These are phyloP conservation scores for Nilaparvata lugens DNA, from an alignment of 1,140 invertebrate species.

Conservation along the genomic window DNA sequence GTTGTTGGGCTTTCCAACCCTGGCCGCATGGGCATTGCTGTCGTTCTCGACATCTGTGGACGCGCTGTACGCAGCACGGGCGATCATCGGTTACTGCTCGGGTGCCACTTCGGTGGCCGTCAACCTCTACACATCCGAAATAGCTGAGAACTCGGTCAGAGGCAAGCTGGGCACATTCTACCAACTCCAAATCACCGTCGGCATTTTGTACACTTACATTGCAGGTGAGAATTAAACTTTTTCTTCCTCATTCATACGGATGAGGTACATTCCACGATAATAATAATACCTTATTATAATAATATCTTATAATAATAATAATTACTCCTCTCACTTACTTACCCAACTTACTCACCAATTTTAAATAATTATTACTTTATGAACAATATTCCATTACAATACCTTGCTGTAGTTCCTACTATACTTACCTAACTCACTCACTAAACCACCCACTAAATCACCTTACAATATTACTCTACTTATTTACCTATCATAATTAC, in stretches of 20 bases:
- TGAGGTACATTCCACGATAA: too few relatives aligned
- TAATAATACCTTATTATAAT: too few relatives aligned
- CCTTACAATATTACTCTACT: too few relatives aligned
- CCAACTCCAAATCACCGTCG: slow-evolving; percentile 71
- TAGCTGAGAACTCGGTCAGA: slow-evolving; percentile 64
- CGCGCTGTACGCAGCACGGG: slow-evolving; percentile 48
- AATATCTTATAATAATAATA: too few relatives aligned
- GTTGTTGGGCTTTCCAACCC: neutral
- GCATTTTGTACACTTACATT: slow-evolving; percentile 65
- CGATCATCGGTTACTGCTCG: slow-evolving; percentile 60
- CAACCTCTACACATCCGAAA: slow-evolving; percentile 75
- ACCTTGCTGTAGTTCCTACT: too few relatives aligned
- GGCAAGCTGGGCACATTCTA: slow-evolving; percentile 75
- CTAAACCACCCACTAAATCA: too few relatives aligned
- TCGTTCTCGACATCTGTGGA: neutral
- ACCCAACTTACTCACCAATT: too few relatives aligned
- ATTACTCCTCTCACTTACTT: too few relatives aligned
- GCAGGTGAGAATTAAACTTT: slow-evolving; percentile 26
- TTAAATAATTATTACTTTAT: too few relatives aligned
- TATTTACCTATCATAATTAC: too few relatives aligned
- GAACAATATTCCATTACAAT: too few relatives aligned
- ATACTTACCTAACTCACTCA: too few relatives aligned
- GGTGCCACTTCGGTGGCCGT: slow-evolving; percentile 67
- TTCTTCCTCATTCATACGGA: neutral
- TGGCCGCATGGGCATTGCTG: neutral